Conservation (phyloP, 2,888 invertebrate species). For the Drosophila stalkeri region DNA sequence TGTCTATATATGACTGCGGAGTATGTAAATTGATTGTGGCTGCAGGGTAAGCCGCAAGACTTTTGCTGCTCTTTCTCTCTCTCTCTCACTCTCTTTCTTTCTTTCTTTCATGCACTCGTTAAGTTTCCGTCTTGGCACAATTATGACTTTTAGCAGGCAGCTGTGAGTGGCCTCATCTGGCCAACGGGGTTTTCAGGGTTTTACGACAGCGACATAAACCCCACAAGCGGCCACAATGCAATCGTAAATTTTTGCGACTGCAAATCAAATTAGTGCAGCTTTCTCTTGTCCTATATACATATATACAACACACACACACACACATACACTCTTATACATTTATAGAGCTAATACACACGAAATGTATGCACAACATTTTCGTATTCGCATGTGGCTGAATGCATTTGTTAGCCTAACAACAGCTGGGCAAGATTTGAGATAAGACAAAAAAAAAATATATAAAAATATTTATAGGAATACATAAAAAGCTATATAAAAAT, state of each 20-base stretch:
- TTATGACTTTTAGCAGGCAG: slow-evolving; percentile 62
- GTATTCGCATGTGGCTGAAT: background rate
- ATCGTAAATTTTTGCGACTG: slow-evolving; percentile 58
- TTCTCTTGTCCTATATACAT: slow-evolving; percentile 11
- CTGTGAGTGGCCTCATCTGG: slow-evolving; percentile 55
- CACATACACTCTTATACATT: background rate
- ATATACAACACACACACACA: background rate
- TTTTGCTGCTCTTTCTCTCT: background rate
- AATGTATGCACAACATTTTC: slow-evolving; percentile 6
- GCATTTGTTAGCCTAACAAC: background rate
- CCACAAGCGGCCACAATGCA: slow-evolving; percentile 60
- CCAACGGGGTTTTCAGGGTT: slow-evolving; percentile 36
- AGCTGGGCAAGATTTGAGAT: background rate
- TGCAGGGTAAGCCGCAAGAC: slow-evolving; percentile 17
- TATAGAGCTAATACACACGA: slow-evolving; percentile 1
- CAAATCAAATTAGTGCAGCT: slow-evolving; percentile 61
- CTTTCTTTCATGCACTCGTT: slow-evolving; percentile 30
- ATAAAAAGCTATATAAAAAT: background rate
- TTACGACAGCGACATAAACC: slow-evolving; percentile 60
- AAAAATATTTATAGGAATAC: background rate
- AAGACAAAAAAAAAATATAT: background rate
- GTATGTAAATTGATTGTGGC: slow-evolving; percentile 68
- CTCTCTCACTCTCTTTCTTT: background rate
- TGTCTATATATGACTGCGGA: slow-evolving; percentile 49
- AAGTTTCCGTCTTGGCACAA: slow-evolving; percentile 52